Evolutionary conservation across 1,140 invertebrate genomes (phyloP), one percentile per base, ranked within the genome.

Genomic region (Eciton burchellii): DNA sequence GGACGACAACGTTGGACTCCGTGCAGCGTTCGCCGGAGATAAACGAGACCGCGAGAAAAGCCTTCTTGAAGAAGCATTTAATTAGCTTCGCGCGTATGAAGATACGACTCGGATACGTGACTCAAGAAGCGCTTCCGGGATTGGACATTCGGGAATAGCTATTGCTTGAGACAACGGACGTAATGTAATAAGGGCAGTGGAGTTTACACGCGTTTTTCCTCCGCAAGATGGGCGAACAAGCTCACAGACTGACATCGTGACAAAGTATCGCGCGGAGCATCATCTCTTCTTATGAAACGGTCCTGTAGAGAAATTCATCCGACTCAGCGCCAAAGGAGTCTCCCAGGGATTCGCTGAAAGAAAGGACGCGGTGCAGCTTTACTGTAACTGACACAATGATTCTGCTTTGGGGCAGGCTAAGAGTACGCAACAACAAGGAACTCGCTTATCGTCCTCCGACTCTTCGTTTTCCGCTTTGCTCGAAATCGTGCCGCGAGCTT

Each of bases 381-480:
- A 14, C 65, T 65, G 84, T 65, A 84, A 83, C 73, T 47, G 84
- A 84, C 84, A 62, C 83, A 71, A 29, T 81, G 82, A 86, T 86
- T 84, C 76, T 62, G 43, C 63, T 63, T 9, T 0, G 49, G 29
- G 73, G 47, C 45, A 49, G 43, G 43, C 74, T 52, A 71, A 45
- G 52, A 57, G 72, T 83, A 81, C 45, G 29, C 57, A 71, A 71
- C 49, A 49, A 47, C 43, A 41, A 57, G 62, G 52, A 82, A 47
- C 26, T 63, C 35, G 54, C 54, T 77, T 65, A 60, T 82, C 54
- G 65, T 60, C 24, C 9, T 54, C 12, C 6, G 35, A 19, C 14
- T 81, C 60, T n/a, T 63, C 14, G n/a, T n/a, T n/a, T 54, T 82
- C 41, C 35, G 35, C 21, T 66, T 49, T 54, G 24, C 21, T 54